Conservation (phyloP, 2,888 invertebrate species). For the Thecophora atra region DNA sequence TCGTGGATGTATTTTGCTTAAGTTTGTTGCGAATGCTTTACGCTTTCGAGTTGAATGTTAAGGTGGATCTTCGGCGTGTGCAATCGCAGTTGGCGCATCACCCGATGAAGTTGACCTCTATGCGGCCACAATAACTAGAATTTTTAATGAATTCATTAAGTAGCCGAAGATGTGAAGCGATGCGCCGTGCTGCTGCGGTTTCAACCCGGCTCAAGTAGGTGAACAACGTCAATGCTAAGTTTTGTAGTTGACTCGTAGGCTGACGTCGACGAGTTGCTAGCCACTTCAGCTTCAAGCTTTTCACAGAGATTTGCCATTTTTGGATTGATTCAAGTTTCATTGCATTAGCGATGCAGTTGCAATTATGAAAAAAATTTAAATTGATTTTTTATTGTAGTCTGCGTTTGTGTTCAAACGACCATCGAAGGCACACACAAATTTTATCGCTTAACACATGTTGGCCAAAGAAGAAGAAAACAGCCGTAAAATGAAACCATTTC, state of each 20-base stretch:
- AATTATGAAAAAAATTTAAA: neutral
- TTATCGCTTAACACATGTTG: no score
- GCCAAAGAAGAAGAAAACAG: neutral
- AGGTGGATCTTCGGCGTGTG: slow-evolving; percentile 52
- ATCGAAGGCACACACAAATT: neutral
- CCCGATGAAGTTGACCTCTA: neutral
- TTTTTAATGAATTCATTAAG: slow-evolving; percentile 20
- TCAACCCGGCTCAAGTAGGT: slow-evolving; percentile 6
- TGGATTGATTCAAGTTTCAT: slow-evolving; percentile 8
- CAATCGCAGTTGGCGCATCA: neutral
- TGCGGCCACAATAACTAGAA: slow-evolving; percentile 5
- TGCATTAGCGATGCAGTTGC: neutral
- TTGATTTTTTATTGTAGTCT: neutral
- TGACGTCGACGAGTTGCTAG: neutral
- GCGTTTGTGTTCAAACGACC: neutral
- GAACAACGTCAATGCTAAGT: neutral
- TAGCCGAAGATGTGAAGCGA: neutral
- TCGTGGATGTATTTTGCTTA: neutral
- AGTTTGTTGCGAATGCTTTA: neutral
- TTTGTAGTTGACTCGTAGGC: neutral
- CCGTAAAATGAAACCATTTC: neutral
- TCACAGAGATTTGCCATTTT: slow-evolving; percentile 29
- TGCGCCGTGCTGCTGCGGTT: neutral
- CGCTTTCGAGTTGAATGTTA: slow-evolving; percentile 60
- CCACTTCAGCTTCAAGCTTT: slow-evolving; percentile 20